These are phyloP conservation scores for Ceyx melanurus DNA, from an alignment of 2,113 vertebrate species.

Conservation along the genomic window DNA sequence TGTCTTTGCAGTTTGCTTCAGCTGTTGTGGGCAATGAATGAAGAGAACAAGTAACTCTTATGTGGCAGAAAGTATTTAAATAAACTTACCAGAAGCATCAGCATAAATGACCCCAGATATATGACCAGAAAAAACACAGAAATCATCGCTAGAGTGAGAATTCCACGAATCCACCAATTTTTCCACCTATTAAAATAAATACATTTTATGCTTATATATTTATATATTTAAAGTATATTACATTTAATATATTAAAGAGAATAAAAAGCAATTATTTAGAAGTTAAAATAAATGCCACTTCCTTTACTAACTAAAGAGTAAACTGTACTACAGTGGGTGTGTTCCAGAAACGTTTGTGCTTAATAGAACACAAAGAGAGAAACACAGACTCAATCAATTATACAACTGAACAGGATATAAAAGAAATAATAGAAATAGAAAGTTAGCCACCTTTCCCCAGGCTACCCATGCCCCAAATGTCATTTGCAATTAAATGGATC, in stretches of 20 bases:
- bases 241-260: not conserved
- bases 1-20: not conserved
- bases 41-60: not conserved
- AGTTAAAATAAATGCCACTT: not conserved
- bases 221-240: no score
- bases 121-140: constrained; percentile 90
- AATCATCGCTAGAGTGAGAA: constrained; percentile 94
- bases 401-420: not conserved
- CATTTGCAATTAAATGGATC: not conserved
- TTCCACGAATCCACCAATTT: constrained; percentile 98
- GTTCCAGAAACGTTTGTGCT: no score
- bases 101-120: constrained; percentile 91
- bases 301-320: no score
- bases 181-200: constrained; percentile 86
- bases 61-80: not conserved
- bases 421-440: not conserved
- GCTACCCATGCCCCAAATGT: not conserved
- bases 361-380: no score
- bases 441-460: not conserved
- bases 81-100: constrained; percentile 82
- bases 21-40: fast-evolving
- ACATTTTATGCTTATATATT: not conserved
- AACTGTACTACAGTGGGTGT: no score
- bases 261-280: not conserved
- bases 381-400: no score